Evolutionary conservation across 1,140 invertebrate species (phyloP), one percentile per base, ranked within the genome.

Genomic region (Scaptomyza pallida): DNA sequence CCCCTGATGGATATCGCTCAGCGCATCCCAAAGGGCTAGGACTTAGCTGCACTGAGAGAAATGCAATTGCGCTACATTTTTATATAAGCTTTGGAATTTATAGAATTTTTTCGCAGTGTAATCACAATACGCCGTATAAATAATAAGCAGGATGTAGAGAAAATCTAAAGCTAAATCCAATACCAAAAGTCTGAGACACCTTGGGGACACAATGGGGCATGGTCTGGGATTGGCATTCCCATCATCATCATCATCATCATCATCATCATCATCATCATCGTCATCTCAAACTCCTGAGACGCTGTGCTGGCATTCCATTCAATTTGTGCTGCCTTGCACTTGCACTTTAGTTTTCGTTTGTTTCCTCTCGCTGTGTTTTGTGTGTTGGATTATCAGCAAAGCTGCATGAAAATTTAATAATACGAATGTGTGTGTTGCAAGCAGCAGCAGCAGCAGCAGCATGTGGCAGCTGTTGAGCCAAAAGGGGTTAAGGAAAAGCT

Each of bases 321-420:
- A 72, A 72, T 72, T 70, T 73, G 45, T 65, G 41, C 64, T 67
- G 44, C 35, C 43, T 43, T 62, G 57, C 75, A 69, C 59, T 81
- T 81, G 70, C 73, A 68, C 74, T 85, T 77, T 62, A 83, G 68
- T 65, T 74, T 85, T 73, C 68, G 64, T 86, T 85, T 80, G 73
- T 77, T 85, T 86, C 64, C 26, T 9, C n/a, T n/a, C n/a, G 9
- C 26, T 30, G 26, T 30, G 33, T 35, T 2, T n/a, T 12, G 43
- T 26, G 23, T 30, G 56, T 50, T 55, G 78, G 81, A 81, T 86
- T 86, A 88, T 74, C 82, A 61, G 77, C 70, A 76, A 68, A 86
- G 81, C 74, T 81, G 59, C 78, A 88, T 86, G 82, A 88, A 86
- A 86, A 86, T 86, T 86, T 86, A 88, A 86, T 86, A 86, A 86